Base-by-base conservation (phyloP, 2,888 invertebrate genomes). In the Nysson spinosus region DNA sequence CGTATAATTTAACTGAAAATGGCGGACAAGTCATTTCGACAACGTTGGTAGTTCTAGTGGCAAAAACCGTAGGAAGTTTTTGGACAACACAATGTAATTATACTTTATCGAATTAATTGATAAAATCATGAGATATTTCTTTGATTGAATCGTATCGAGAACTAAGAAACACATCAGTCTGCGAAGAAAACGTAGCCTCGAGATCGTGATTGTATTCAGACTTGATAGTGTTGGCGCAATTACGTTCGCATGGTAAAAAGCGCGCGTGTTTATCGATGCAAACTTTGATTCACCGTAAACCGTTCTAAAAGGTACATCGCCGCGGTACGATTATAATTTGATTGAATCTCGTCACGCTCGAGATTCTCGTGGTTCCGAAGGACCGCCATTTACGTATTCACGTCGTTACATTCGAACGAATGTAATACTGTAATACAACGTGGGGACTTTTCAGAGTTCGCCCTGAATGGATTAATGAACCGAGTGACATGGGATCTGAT, bases 401-500 rank as follows among this genome's bases (percentile, higher is more conserved):
- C 58, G 55, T 71, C 63, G 68, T 74, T 74, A 74, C 62, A 47
- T 54, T 42, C 62, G 58, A 35, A 44, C 64, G 62, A 51, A 37
- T 65, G 60, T 66, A 71, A 74, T 55, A 55, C 62, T 63, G 75
- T 75, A 71, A 68, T 63, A 71, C 37, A 52, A 62, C 55, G 61
- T 62, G 62, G n/a, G 58, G 50, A 72, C 66, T 58, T 72, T 69
- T 74, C 63, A 58, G 46, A 61, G 49, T 63, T 44, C 68, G 57
- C 46, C 55, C 66, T 69, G 70, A 73, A 74, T 71, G 75, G 78
- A 78, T 80, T 82, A 83, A 82, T 81, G 82, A 82, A 83, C 73
- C 82, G 74, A 80, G 78, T 82, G 82, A 83, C 82, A 82, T 77
- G 77, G 77, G 80, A 82, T 81, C 79, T 79, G 82, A 82, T 83